phyloP scores from a whole-genome alignment of 2,888 invertebrate species.

The Morpho achilles region DNA sequence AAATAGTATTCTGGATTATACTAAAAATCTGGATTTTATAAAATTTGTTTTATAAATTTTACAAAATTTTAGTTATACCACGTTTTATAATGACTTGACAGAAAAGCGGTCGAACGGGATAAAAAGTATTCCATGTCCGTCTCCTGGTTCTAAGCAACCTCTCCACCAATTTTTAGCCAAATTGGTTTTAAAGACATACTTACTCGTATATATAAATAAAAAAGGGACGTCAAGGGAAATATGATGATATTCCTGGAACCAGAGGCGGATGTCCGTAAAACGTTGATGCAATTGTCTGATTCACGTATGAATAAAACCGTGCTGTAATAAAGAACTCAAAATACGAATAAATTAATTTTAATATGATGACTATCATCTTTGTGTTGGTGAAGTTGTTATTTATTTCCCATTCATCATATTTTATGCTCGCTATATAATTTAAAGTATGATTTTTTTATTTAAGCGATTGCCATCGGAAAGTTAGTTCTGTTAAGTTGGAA shows the following conservation, averaged over 20 bases:
- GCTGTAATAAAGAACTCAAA: constrained; percentile 10
- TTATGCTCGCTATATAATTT: not conserved
- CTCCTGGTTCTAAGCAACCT: too few relatives aligned
- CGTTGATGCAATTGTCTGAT: constrained; percentile 21
- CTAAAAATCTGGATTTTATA: too few relatives aligned
- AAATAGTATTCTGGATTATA: too few relatives aligned
- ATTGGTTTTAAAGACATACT: too few relatives aligned
- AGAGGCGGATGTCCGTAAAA: constrained; percentile 17
- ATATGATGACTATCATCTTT: constrained; percentile 3
- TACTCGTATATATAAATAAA: constrained; percentile 3
- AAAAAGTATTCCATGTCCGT: too few relatives aligned
- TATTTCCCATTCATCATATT: constrained; percentile 6
- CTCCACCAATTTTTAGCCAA: too few relatives aligned
- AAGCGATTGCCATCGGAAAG: not conserved
- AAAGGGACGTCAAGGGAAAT: constrained; percentile 3
- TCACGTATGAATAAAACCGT: constrained; percentile 18
- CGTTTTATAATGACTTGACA: too few relatives aligned
- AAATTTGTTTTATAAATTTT: too few relatives aligned
- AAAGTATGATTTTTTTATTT: not conserved
- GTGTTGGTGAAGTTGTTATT: constrained; percentile 3
- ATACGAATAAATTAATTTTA: constrained; percentile 18
- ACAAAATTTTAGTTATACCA: too few relatives aligned
- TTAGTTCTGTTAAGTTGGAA: too few relatives aligned
- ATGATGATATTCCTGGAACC: constrained; percentile 4
- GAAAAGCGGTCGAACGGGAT: too few relatives aligned